Conservation (phyloP, 2,113 vertebrate species). For the Mus musculus region DNA sequence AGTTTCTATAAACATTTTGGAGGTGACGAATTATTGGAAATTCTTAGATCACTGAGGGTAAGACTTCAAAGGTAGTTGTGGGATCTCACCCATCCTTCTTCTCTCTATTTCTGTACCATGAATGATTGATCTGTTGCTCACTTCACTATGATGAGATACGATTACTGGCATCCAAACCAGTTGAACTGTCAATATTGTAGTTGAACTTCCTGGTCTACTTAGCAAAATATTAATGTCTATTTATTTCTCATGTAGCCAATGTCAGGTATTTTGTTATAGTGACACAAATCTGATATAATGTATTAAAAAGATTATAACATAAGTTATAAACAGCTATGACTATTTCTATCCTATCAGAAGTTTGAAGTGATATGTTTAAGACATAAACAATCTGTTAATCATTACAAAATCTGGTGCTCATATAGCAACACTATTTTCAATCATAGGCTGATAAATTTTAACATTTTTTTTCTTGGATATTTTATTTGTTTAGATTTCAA, state of each 20-base stretch:
- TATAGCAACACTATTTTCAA: fast-evolving
- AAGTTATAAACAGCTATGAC: not conserved
- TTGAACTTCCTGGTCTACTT: not conserved
- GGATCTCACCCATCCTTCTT: not conserved
- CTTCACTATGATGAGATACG: not conserved
- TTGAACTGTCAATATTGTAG: not conserved
- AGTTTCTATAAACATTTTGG: too few relatives aligned
- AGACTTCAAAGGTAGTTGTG: not conserved
- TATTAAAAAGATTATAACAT: not conserved
- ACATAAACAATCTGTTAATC: not conserved
- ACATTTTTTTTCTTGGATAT: not conserved
- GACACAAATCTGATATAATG: not conserved
- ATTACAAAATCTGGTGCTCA: not conserved
- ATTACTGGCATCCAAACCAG: not conserved
- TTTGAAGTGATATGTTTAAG: not conserved
- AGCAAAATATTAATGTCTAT: not conserved
- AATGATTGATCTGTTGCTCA: not conserved
- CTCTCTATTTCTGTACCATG: not conserved
- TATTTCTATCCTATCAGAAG: not conserved
- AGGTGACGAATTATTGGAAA: not conserved
- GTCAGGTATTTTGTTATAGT: not conserved
- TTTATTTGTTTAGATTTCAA: too few relatives aligned
- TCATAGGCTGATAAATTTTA: not conserved
- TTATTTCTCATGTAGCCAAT: not conserved
- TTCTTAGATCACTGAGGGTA: not conserved